Evolutionary conservation across 2,113 vertebrate species (phyloP).

Genomic region (Nycticebus coucang): DNA sequence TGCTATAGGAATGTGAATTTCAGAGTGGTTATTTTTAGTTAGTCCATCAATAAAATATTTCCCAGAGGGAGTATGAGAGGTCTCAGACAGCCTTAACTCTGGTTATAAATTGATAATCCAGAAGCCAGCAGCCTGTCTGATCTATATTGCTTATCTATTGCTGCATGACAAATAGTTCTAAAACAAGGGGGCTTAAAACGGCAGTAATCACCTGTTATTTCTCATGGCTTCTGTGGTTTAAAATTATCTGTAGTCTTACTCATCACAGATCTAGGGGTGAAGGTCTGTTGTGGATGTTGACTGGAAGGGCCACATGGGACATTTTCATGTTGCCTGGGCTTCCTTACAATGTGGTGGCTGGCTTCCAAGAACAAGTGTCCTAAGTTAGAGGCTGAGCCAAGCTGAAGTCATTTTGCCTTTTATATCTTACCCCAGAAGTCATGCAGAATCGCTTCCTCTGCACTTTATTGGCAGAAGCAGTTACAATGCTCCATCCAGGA

Average conservation of each 20-base stretch:
- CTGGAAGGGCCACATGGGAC: background rate
- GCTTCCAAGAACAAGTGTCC: background rate
- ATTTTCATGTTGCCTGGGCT: background rate
- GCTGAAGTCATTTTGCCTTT: background rate
- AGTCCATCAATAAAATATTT: background rate
- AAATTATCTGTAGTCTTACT: background rate
- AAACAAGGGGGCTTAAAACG: background rate
- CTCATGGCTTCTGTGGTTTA: background rate
- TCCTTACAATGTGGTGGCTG: background rate
- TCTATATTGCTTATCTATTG: background rate
- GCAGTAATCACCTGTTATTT: background rate
- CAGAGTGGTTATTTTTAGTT: constrained; percentile 23
- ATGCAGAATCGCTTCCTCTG: background rate
- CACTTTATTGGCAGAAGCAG: background rate
- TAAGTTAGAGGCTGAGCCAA: background rate
- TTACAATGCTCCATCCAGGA: background rate
- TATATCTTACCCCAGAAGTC: background rate
- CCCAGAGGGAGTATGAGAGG: background rate
- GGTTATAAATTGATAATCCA: background rate
- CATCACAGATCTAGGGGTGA: background rate
- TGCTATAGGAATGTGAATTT: background rate
- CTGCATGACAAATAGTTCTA: background rate
- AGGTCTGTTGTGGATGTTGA: background rate
- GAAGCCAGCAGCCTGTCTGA: background rate
- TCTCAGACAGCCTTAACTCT: background rate